Conservation (phyloP, 2,797 vertebrate species). For the Coendou prehensilis region DNA sequence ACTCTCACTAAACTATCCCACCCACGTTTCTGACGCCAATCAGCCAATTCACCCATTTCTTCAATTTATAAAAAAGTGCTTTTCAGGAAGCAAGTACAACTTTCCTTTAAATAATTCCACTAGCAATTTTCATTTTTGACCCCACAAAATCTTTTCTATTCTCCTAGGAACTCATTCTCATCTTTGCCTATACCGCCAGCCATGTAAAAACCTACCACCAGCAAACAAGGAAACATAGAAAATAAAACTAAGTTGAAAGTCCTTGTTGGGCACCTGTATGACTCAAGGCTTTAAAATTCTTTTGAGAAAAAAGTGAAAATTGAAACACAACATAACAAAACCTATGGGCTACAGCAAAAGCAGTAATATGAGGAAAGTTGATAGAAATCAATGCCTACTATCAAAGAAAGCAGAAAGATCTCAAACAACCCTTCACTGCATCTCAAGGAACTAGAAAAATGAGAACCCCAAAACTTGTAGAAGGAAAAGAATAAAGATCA, state of each 20-base stretch:
- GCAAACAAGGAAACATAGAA: background rate
- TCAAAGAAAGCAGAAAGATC: background rate
- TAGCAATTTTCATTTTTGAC: background rate
- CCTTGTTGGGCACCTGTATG: background rate
- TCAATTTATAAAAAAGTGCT: background rate
- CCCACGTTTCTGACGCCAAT: background rate
- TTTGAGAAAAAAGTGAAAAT: background rate
- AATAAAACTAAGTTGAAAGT: constrained; percentile 60
- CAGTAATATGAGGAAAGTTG: background rate
- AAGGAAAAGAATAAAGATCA: background rate
- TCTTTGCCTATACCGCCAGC: background rate
- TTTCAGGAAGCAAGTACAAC: constrained; percentile 14
- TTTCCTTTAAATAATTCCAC: constrained; percentile 19
- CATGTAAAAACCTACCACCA: background rate
- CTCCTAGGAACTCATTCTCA: constrained; percentile 11
- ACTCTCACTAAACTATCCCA: background rate
- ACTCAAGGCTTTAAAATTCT: background rate
- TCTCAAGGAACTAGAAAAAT: background rate
- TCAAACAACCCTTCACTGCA: background rate
- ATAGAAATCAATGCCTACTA: background rate
- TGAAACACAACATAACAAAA: background rate
- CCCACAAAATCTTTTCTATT: background rate
- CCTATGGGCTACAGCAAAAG: background rate
- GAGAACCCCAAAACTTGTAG: background rate
- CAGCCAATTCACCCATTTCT: background rate